Conservation (phyloP, 2,113 vertebrate species). For the Anser cygnoides region DNA sequence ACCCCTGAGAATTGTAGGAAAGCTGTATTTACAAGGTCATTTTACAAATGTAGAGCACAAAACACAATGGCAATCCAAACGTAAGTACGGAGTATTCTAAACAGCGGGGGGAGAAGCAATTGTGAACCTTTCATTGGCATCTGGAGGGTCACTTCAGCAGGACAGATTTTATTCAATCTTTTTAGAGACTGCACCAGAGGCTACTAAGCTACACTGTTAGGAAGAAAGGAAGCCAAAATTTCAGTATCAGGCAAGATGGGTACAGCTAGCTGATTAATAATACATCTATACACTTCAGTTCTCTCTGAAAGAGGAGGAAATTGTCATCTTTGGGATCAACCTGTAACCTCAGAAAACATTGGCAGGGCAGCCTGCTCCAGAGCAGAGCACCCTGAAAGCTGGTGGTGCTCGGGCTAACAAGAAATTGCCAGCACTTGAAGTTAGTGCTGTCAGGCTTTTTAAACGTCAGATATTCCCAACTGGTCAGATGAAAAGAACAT, state of each 20-base stretch:
- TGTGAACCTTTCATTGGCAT: not conserved
- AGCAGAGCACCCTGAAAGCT: not conserved
- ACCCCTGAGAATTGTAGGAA: not conserved
- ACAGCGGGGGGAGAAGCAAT: not conserved
- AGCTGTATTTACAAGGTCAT: not conserved
- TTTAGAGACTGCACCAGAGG: not conserved
- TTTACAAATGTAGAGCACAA: not conserved
- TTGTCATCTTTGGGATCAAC: not conserved
- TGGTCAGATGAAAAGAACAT: not conserved
- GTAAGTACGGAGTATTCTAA: not conserved
- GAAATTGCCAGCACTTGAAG: not conserved
- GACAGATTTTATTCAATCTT: not conserved
- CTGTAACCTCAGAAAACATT: not conserved
- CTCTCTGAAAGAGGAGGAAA: not conserved
- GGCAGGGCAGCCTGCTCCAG: not conserved
- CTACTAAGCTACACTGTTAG: not conserved
- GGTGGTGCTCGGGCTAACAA: not conserved
- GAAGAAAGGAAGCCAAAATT: not conserved
- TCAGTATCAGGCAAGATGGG: not conserved
- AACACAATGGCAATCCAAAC: not conserved
- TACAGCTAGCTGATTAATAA: not conserved
- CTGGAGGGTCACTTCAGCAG: not conserved
- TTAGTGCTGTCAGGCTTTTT: not conserved
- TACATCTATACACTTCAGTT: not conserved
- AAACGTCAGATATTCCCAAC: not conserved